A percentile compares a stretch with the other conserved stretches of the same genome.
phyloP scores from a whole-genome alignment of 2,888 invertebrate species.

The Timandra comae region DNA sequence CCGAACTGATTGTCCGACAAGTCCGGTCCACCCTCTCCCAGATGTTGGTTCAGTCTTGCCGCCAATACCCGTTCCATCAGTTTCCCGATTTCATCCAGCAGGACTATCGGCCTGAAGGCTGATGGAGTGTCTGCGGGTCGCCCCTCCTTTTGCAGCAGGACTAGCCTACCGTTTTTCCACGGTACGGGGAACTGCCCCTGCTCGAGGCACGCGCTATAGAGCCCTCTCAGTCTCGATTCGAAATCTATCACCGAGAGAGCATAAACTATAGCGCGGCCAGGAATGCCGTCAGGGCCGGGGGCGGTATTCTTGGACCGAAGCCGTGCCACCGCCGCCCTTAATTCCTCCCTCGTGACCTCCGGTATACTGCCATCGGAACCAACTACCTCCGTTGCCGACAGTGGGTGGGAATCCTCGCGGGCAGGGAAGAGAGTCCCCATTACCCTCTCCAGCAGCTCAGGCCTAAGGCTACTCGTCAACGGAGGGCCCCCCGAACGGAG shows the following conservation, averaged over 20 bases:
- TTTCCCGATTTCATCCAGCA: constrained; percentile 10
- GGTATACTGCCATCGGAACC: neutral
- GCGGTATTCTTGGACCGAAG: neutral
- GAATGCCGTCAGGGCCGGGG: constrained; percentile 1
- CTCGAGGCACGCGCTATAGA: constrained; percentile 5
- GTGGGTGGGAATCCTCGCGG: too few species aligned
- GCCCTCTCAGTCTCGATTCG: neutral
- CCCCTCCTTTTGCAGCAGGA: constrained; percentile 7
- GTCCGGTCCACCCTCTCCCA: neutral
- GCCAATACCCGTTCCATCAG: constrained; percentile 1
- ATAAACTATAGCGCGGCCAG: neutral
- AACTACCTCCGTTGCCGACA: too few species aligned
- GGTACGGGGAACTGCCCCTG: neutral
- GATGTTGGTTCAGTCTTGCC: constrained; percentile 1
- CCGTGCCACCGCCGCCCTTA: neutral
- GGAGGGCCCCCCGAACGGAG: too few species aligned
- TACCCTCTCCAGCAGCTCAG: too few species aligned
- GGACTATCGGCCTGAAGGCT: constrained; percentile 11
- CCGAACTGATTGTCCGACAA: neutral
- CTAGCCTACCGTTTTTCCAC: constrained; percentile 6
- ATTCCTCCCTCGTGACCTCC: neutral
- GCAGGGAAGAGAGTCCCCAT: too few species aligned
- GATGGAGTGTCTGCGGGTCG: constrained; percentile 5
- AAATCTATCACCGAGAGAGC: neutral
- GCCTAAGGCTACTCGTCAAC: too few species aligned